Conservation (phyloP, 1,140 invertebrate genomes). For the Zeugodacus cucurbitae region DNA sequence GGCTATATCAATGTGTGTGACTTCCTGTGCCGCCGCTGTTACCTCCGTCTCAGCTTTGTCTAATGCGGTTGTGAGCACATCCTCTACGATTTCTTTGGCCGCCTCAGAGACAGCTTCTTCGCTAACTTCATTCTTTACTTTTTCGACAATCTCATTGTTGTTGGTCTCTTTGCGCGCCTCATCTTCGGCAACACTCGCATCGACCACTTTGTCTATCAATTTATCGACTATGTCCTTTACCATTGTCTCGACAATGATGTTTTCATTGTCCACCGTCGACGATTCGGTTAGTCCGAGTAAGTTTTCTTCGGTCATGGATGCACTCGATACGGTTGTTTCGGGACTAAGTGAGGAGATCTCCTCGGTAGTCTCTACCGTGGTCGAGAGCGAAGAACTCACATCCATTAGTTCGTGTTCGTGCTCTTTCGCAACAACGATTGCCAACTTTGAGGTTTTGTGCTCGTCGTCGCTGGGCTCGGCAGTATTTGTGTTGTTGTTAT, state of each 20-base stretch:
- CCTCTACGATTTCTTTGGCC: constrained; percentile 55
- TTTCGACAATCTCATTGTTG: constrained; percentile 51
- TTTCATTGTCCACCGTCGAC: background rate
- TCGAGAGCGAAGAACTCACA: constrained; percentile 49
- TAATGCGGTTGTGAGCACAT: constrained; percentile 57
- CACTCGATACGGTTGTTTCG: constrained; percentile 45
- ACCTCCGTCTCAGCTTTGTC: constrained; percentile 36
- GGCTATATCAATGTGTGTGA: background rate
- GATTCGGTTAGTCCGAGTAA: constrained; percentile 45
- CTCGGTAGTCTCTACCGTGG: constrained; percentile 47
- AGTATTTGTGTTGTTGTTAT: constrained; percentile 40
- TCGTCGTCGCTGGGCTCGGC: constrained; percentile 31
- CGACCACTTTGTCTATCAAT: constrained; percentile 59
- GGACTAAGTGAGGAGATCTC: constrained; percentile 48
- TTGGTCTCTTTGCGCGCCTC: constrained; percentile 51
- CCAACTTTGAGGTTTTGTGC: constrained; percentile 61
- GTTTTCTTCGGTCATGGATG: constrained; percentile 44
- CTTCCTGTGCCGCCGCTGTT: background rate
- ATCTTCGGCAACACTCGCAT: constrained; percentile 45
- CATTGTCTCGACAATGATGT: constrained; percentile 15
- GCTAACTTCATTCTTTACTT: background rate
- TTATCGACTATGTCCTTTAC: constrained; percentile 61
- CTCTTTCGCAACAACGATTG: constrained; percentile 50
- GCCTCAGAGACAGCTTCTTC: constrained; percentile 41
- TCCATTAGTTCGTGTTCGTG: constrained; percentile 41